Evolutionary conservation across 2,888 invertebrate species (phyloP).

Genomic region (Melieria picta): DNA sequence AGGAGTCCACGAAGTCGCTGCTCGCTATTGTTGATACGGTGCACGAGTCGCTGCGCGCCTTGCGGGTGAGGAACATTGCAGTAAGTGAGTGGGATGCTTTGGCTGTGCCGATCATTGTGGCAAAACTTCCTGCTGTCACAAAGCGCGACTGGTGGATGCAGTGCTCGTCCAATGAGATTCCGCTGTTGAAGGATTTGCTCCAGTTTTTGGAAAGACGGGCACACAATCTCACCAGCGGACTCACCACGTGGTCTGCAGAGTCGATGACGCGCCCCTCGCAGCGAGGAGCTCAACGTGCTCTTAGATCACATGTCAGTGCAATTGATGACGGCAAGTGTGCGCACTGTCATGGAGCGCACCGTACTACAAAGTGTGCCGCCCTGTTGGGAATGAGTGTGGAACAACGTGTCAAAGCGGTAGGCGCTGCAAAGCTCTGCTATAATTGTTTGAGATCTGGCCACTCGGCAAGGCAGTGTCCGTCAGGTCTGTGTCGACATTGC

Average conservation of each 20-base stretch:
- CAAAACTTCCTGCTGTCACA: conserved; percentile 21
- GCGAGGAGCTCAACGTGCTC: neutral
- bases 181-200: conserved; percentile 9
- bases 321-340: neutral
- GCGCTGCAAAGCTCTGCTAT: neutral
- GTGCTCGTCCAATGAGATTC: conserved; percentile 18
- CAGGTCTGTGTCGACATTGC: conserved; percentile 19
- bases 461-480: conserved; percentile 21
- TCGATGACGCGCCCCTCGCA: no score
- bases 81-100: conserved; percentile 30
- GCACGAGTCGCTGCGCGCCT: conserved; percentile 32
- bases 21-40: conserved; percentile 30
- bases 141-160: conserved; percentile 27
- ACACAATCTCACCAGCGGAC: conserved; percentile 15
- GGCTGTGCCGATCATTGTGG: conserved; percentile 30
- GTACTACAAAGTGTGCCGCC: conserved; percentile 9
- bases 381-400: conserved; percentile 20
- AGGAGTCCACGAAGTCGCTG: conserved; percentile 24
- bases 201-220: conserved; percentile 30
- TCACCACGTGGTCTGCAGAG: neutral
- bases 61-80: conserved; percentile 32
- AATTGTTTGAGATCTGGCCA: conserved; percentile 33
- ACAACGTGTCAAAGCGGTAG: conserved; percentile 15
- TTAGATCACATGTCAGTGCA: neutral
- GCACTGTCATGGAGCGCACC: conserved; percentile 21